A percentile compares a stretch with the other conserved stretches of the same genome.
Conservation (phyloP, 2,797 vertebrate genomes). For the Danio choprae region DNA sequence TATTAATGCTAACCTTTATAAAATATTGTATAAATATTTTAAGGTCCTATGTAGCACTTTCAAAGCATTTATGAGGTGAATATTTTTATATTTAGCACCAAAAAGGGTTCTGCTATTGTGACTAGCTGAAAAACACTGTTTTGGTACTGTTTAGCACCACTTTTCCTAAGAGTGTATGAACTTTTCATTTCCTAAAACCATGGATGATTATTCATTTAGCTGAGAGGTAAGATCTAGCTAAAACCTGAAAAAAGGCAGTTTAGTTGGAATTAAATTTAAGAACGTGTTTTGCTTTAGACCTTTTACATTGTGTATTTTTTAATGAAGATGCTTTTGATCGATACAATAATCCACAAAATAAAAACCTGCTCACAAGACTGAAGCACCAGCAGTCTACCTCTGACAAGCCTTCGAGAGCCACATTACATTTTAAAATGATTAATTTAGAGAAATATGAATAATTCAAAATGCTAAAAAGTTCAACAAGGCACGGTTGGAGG, state of each 20-base stretch:
- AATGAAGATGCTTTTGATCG: not conserved
- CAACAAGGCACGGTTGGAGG: slow-evolving; percentile 2
- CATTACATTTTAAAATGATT: not conserved
- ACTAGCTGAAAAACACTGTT: no score
- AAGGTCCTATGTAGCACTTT: no score
- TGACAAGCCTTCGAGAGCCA: not conserved
- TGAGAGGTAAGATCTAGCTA: not conserved
- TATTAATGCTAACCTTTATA: no score
- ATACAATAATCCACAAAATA: not conserved
- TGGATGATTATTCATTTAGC: not conserved
- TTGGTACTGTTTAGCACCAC: no score
- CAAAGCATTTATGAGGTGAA: no score
- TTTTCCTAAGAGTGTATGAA: not conserved
- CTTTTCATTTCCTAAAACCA: not conserved
- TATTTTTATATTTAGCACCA: no score
- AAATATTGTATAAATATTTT: no score
- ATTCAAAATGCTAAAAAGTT: not conserved
- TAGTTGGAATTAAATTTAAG: not conserved
- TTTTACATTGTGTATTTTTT: not conserved
- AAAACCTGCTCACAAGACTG: not conserved
- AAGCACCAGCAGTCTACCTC: not conserved
- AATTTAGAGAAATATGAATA: slow-evolving; percentile 5
- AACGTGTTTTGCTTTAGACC: not conserved
- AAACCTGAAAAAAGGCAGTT: not conserved
- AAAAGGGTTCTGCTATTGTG: no score